Percentiles rank a stretch among this genome's conserved stretches.
Conservation (phyloP, 2,113 vertebrate species). For the Epinephelus cyanopodus region DNA sequence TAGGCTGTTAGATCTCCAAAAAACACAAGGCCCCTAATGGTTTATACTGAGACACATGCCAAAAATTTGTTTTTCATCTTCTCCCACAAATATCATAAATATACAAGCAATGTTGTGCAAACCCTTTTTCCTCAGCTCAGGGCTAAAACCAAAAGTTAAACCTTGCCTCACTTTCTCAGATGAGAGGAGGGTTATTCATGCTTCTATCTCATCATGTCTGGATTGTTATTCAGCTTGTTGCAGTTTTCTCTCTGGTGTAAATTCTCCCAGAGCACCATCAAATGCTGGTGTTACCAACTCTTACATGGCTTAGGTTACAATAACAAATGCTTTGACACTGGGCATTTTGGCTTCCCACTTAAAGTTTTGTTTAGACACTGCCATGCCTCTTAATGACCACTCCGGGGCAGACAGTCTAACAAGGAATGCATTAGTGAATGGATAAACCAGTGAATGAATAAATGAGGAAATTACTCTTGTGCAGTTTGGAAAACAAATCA, state of each 20-base stretch:
- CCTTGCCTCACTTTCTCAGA: not conserved
- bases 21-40: not conserved
- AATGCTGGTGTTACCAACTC: not conserved
- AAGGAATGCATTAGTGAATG: constrained; percentile 12
- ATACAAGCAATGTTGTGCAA: constrained; percentile 1
- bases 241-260: not conserved
- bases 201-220: constrained; percentile 1
- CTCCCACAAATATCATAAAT: not conserved
- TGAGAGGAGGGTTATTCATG: not conserved
- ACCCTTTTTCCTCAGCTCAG: not conserved
- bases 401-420: not conserved
- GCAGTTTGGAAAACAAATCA: constrained; percentile 28
- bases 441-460: constrained; percentile 4
- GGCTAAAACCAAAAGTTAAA: not conserved
- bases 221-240: not conserved
- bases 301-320: not conserved
- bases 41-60: not conserved
- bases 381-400: constrained; percentile 18
- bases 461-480: constrained; percentile 23
- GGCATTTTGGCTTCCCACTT: not conserved
- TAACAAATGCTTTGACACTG: not conserved
- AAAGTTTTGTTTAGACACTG: not conserved
- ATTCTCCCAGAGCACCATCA: not conserved
- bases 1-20: not conserved
- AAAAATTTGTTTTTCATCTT: not conserved